Evolutionary conservation across 2,113 vertebrate genomes (phyloP), one percentile per base, ranked within the genome.

Genomic region (Bubalus kerabau): DNA sequence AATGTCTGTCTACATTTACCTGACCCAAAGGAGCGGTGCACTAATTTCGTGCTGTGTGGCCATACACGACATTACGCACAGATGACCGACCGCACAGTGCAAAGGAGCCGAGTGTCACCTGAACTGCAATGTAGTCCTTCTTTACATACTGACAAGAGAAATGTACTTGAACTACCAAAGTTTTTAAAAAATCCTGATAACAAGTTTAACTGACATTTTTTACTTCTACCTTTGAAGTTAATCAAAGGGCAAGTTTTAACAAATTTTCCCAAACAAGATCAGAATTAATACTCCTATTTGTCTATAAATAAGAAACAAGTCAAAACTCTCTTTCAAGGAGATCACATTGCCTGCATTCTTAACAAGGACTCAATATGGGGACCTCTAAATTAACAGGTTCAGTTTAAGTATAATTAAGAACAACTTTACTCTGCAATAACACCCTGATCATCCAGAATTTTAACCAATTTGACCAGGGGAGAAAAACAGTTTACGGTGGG

Each of bases 241-340:
- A 60, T 56, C 36, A 86, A 91, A 80, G 56, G 56, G 30, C 40
- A 97, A 85, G 48, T 87, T 97, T 90, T 57, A 89, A 48, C 84
- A 5, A 93, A 76, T 32, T 90, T 89, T 71, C 60, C 28, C 28
- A 93, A 95, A 57, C 48, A 90, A 97, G 92, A 87, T 50, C 57
- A 96, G 16, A 94, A 84, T 6, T 80, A 57, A 48, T 19, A 92
- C 85, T 85, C 23, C 52, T 85, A 52, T n/a, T 89, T 36, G 54
- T 50, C 83, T 83, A 81, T 76, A 91, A 89, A 57, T 36, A 71
- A 86, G n/a, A 94, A 95, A 40, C 12, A 90, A n/a, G n/a, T 40
- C n/a, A 56, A 92, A 90, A 64, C 62, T 71, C 14, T 14, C 71
- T 91, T 87, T 92, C 52, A 94, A 86, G 60, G 48, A 80, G 12